Evolutionary conservation across 1,140 invertebrate genomes (phyloP), one percentile per base, ranked within the genome.

Genomic region (Paramacrobiotus metropolitanus): DNA sequence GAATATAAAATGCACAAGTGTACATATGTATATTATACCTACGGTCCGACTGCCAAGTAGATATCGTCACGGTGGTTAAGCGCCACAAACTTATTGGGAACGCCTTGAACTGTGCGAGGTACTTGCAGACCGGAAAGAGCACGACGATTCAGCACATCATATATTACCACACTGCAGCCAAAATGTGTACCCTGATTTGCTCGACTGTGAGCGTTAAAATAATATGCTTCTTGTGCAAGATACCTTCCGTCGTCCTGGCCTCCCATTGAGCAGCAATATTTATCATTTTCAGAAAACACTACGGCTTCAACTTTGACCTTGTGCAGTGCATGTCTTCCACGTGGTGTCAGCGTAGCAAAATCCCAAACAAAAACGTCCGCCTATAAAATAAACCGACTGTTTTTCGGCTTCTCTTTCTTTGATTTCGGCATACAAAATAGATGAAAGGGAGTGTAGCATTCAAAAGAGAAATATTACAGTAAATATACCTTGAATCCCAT

Each of bases 361-460:
- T 89, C 80, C 87, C 88, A 94, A 21, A 94, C 70, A 65, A 89
- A 87, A 0, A 87, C 82, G 63, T 78, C 78, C 2, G 87, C 84
- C 77, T 84, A 64, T 59, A 66, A 71, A 59, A 20, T 61, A 44
- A 45, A 31, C 20, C 2, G 40, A 20, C 18, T n/a, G 61, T 20
- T 34, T n/a, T n/a, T n/a, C n/a, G n/a, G n/a, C n/a, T n/a, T n/a
- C n/a, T n/a, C n/a, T n/a, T n/a, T n/a, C n/a, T n/a, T n/a, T n/a
- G n/a, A n/a, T n/a, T n/a, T n/a, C n/a, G n/a, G n/a, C n/a, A n/a
- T n/a, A n/a, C n/a, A n/a, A n/a, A n/a, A n/a, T n/a, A n/a, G n/a
- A 60, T 30, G 61, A 61, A 34, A 67, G 29, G 64, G 63, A 65
- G 44, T 15, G 24, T 34, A 30, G 61, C 2, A 59, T 55, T 2